These are phyloP conservation scores for Drosophila sp. DNA, from an alignment of 1,140 invertebrate species.

Conservation along the genomic window DNA sequence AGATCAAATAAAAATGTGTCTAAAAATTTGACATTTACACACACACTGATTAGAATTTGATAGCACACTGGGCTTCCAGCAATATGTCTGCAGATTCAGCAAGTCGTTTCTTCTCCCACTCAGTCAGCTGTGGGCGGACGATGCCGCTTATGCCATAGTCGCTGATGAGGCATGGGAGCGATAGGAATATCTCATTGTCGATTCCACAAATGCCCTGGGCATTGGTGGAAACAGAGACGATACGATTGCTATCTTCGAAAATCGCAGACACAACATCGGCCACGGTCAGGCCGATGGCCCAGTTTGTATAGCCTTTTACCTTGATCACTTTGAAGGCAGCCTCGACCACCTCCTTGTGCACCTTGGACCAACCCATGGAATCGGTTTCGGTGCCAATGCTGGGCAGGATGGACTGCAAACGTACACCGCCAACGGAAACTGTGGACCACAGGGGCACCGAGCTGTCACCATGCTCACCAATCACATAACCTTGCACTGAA, in stretches of 20 bases:
- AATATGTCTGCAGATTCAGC: constrained; percentile 15
- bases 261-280: constrained; percentile 88
- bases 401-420: constrained; percentile 88
- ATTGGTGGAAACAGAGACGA: constrained; percentile 90
- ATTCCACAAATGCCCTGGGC: constrained; percentile 90
- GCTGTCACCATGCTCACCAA: constrained; percentile 91
- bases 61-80: constrained; percentile 21
- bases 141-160: constrained; percentile 88
- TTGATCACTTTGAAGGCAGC: constrained; percentile 92
- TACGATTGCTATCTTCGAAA: constrained; percentile 87
- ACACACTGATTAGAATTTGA: constrained; percentile 21
- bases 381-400: constrained; percentile 88
- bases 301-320: constrained; percentile 93
- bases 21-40: background rate
- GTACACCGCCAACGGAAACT: constrained; percentile 66
- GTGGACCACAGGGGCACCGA: constrained; percentile 93
- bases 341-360: constrained; percentile 90
- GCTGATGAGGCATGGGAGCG: constrained; percentile 90
- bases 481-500: constrained; percentile 93
- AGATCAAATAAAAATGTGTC: background rate
- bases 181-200: constrained; percentile 91
- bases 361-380: constrained; percentile 88
- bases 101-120: constrained; percentile 84
- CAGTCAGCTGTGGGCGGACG: constrained; percentile 88
- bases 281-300: constrained; percentile 92